These are phyloP conservation scores for Oceanites oceanicus DNA, from an alignment of 2,113 vertebrate genomes.

Conservation along the genomic window DNA sequence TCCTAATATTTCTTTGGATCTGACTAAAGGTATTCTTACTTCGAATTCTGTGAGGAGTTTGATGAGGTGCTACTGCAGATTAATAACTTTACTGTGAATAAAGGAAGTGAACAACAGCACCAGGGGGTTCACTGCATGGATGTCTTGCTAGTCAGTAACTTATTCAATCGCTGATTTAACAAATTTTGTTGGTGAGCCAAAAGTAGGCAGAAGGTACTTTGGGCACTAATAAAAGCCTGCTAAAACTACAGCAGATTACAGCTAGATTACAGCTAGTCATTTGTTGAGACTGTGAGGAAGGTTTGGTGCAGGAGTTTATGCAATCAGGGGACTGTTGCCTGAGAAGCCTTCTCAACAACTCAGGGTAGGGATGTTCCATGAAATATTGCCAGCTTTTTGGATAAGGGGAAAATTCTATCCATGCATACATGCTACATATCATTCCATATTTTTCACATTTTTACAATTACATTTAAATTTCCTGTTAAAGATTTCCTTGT, in stretches of 20 bases:
- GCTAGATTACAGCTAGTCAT: neutral
- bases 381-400: neutral
- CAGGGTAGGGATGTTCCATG: neutral
- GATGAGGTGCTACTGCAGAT: neutral
- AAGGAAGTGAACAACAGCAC: neutral
- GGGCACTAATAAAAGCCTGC: neutral
- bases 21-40: neutral
- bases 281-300: neutral
- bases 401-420: neutral
- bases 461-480: neutral
- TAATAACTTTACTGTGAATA: neutral
- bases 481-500: neutral
- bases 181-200: neutral
- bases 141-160: neutral
- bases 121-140: neutral
- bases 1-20: neutral
- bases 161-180: neutral
- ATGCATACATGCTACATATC: neutral
- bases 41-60: neutral
- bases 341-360: neutral
- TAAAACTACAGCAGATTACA: too few species aligned
- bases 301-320: neutral
- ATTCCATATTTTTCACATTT: neutral
- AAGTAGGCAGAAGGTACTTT: neutral
- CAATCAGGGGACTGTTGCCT: neutral